Evolutionary conservation across 2,888 invertebrate species (phyloP).

Genomic region (Helicoverpa assulta): DNA sequence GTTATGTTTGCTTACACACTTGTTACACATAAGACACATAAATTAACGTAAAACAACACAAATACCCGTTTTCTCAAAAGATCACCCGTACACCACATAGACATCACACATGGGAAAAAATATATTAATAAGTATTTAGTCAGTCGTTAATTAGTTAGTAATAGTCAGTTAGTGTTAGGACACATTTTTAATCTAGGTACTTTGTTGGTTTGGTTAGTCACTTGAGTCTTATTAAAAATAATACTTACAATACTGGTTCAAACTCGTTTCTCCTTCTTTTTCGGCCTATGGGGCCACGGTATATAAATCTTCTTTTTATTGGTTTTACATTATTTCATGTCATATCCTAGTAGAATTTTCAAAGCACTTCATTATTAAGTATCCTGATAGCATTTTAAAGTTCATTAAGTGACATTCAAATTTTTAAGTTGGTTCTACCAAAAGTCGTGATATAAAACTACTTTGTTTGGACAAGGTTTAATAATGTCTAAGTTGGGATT

Average conservation of each 20-base stretch:
- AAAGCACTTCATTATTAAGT: neutral
- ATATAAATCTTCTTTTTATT: neutral
- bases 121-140: neutral
- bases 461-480: too few species aligned
- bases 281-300: neutral
- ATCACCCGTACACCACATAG: neutral
- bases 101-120: neutral
- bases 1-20: constrained; percentile 9
- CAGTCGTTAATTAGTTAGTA: neutral
- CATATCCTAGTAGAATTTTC: neutral
- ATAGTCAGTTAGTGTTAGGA: neutral
- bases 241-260: constrained; percentile 34
- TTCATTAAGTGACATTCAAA: neutral
- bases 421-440: neutral
- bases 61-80: neutral
- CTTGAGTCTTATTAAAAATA: neutral
- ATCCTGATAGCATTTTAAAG: neutral
- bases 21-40: constrained; percentile 1
- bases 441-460: too few species aligned
- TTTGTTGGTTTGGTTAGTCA: constrained; percentile 18
- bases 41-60: neutral
- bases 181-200: neutral
- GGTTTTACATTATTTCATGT: neutral
- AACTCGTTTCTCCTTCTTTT: neutral
- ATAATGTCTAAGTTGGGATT: neutral